Evolutionary conservation across 1,140 invertebrate species (phyloP).

Genomic region (Meloidogyne floridensis): DNA sequence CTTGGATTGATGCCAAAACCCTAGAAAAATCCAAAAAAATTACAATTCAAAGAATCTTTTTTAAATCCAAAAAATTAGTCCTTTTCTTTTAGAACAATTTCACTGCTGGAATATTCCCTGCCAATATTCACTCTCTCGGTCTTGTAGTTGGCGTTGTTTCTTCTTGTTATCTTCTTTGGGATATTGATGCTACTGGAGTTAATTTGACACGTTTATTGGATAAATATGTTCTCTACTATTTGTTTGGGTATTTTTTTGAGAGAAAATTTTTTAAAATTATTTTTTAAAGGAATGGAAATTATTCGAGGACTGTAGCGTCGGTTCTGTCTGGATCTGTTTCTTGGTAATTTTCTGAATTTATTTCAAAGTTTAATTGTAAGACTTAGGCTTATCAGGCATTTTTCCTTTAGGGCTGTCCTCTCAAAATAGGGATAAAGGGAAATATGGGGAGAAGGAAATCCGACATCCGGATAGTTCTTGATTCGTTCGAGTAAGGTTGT

Average conservation of each 20-base stretch:
- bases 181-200: slow-evolving; percentile 73
- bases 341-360: not conserved
- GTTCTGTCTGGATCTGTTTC: slow-evolving; percentile 14
- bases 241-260: slow-evolving; percentile 55
- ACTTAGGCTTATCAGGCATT: too few relatives aligned
- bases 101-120: slow-evolving; percentile 90
- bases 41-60: too few relatives aligned
- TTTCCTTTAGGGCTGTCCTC: too few relatives aligned
- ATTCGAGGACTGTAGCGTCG: not conserved
- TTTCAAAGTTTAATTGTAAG: too few relatives aligned
- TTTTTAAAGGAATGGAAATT: not conserved
- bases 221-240: slow-evolving; percentile 58
- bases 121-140: slow-evolving; percentile 82
- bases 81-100: slow-evolving; percentile 81
- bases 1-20: too few relatives aligned
- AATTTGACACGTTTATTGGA: slow-evolving; percentile 66
- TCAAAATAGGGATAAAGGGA: too few relatives aligned
- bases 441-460: too few relatives aligned
- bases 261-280: not conserved
- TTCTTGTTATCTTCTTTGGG: slow-evolving; percentile 75
- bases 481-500: too few relatives aligned
- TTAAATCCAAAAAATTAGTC: not conserved
- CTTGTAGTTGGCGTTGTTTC: slow-evolving; percentile 78
- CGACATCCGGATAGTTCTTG: too few relatives aligned
- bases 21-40: too few relatives aligned